Evolutionary conservation across 1,140 invertebrate species (phyloP), one percentile per base, ranked within the genome.

Genomic region (Pseudomyrmex dendroicus): DNA sequence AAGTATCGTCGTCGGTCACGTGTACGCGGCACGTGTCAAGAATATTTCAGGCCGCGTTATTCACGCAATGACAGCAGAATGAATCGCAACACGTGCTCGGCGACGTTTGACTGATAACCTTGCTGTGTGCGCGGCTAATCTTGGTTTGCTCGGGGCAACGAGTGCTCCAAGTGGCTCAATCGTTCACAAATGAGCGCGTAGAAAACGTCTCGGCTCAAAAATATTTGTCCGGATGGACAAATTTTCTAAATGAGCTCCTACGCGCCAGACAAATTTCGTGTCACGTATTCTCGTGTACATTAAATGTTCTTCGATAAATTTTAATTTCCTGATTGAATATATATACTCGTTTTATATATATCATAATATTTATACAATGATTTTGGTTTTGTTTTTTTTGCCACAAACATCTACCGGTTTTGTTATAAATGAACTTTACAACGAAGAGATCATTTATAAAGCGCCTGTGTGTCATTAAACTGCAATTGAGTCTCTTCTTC

Each of bases 31-130:
- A 89, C 88, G 88, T 89, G 88, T 84, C 84, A 59, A 9, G 89
- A 92, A 92, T 93, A 94, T 94, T 93, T 93, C 86, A 87, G 89
- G 73, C 83, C 85, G 82, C 90, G 85, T 91, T 93, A 92, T 93
- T 94, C 93, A 93, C 91, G 92, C 92, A 93, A 92, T 88, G 92
- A 93, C 91, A 93, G 91, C 85, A 84, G 88, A 90, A 91, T 93
- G 91, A 94, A 94, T 94, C 90, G 92, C 83, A 88, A 86, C 93
- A 94, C 93, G 93, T 94, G 93, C 86, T 84, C 74, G 54, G 10
- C 88, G 86, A 88, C 90, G 83, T 92, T 93, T 93, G 92, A 93
- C 92, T 90, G 92, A 93, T 94, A 92, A 89, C 89, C 90, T 77
- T 68, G 77, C 84, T 61, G 74, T 76, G 72, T 63, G 44, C 56